Evolutionary conservation across 2,113 vertebrate genomes (phyloP).

Genomic region (Cochlearius cochlearius): DNA sequence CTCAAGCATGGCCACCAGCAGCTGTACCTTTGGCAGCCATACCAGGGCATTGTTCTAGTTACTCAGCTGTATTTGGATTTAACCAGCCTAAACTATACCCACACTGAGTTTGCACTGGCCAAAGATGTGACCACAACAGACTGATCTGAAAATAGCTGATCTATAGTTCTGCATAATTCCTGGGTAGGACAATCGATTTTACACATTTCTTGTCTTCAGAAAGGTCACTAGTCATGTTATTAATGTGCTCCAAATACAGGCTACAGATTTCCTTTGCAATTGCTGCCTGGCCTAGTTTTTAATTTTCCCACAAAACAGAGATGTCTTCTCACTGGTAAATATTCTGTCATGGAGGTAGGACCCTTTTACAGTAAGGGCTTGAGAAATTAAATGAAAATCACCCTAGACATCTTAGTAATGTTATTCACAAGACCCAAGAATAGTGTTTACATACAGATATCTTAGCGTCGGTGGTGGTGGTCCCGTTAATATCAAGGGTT

Average conservation of each 20-base stretch:
- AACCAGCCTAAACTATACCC: conserved; percentile 2
- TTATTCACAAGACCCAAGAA: background rate
- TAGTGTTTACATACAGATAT: background rate
- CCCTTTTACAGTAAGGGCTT: background rate
- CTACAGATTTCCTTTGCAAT: conserved; percentile 19
- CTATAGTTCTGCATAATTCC: background rate
- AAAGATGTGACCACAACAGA: background rate
- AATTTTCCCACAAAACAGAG: background rate
- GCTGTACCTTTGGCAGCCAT: conserved; percentile 7
- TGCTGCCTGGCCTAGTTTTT: conserved; percentile 6
- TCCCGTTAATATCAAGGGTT: background rate
- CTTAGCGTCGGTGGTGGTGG: background rate
- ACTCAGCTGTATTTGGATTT: background rate
- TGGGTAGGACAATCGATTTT: conserved; percentile 31
- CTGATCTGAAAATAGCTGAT: background rate
- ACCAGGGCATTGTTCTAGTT: conserved; percentile 1
- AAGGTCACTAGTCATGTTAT: conserved; percentile 49
- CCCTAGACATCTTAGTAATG: background rate
- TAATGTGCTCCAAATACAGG: conserved; percentile 7
- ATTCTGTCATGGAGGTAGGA: background rate
- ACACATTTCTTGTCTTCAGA: conserved; percentile 5
- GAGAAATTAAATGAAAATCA: background rate
- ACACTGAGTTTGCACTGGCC: background rate
- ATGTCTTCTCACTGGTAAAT: background rate
- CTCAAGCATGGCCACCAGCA: background rate